Evolutionary conservation across 2,113 vertebrate genomes (phyloP).

Genomic region (Cygnus buccinator): DNA sequence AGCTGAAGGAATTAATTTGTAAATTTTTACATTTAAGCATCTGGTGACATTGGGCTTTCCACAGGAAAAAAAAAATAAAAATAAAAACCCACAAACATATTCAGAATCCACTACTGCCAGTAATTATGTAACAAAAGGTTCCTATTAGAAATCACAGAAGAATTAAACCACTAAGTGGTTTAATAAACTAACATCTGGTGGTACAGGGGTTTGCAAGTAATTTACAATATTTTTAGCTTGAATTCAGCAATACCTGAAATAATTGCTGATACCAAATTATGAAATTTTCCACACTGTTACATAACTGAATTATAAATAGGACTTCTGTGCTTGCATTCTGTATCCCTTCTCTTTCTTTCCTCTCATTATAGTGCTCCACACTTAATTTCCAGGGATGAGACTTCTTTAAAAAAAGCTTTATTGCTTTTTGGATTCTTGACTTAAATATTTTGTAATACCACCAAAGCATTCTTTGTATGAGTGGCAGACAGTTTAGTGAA

Average conservation of each 20-base stretch:
- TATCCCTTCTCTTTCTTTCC: neutral
- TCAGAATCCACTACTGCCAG: neutral
- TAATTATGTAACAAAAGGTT: neutral
- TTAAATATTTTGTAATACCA: neutral
- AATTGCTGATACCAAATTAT: neutral
- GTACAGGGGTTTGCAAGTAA: accelerated
- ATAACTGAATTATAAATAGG: neutral
- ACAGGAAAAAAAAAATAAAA: neutral
- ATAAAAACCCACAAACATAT: neutral
- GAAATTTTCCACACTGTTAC: neutral
- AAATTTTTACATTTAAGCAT: neutral
- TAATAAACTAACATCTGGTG: neutral
- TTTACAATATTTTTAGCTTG: neutral
- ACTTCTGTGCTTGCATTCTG: neutral
- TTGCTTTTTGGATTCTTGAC: neutral
- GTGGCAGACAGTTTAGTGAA: neutral
- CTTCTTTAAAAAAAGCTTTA: neutral
- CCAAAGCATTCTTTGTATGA: neutral
- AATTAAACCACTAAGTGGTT: neutral
- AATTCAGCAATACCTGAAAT: neutral
- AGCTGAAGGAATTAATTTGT: neutral
- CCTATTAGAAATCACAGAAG: neutral
- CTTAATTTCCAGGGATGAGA: neutral
- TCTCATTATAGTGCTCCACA: neutral
- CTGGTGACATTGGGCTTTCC: neutral